A percentile compares a stretch with the other conserved stretches of the same genome.
These are phyloP conservation scores for Phyllostomus hastatus DNA, from an alignment of 2,113 vertebrate species.

Conservation along the genomic window DNA sequence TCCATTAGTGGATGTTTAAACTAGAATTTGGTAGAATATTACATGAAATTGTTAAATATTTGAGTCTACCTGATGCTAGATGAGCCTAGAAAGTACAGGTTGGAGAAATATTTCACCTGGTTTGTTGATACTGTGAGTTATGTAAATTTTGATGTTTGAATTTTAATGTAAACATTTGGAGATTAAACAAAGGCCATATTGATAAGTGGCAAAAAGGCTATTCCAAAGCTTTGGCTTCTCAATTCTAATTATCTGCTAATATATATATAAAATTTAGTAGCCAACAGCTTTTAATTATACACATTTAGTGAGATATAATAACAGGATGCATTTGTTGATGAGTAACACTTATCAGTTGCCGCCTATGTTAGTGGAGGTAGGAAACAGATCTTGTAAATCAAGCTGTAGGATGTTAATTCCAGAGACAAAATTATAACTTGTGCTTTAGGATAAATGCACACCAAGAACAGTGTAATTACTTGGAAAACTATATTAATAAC, in stretches of 20 bases:
- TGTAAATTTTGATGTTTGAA: neutral
- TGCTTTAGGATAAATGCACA: neutral
- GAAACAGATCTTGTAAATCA: neutral
- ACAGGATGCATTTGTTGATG: neutral
- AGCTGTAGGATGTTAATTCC: neutral
- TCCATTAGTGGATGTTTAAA: neutral
- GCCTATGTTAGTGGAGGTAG: neutral
- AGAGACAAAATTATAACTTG: neutral
- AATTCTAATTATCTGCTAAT: neutral
- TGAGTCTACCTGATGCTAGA: neutral
- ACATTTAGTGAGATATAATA: conserved; percentile 25
- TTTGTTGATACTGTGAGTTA: neutral
- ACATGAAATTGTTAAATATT: neutral
- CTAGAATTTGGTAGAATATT: neutral
- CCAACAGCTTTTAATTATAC: neutral
- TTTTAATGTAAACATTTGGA: neutral
- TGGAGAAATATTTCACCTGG: neutral
- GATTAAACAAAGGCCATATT: neutral
- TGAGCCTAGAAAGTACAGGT: neutral
- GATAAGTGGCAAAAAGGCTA: neutral
- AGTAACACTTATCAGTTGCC: conserved; percentile 9
- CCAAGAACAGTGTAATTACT: neutral
- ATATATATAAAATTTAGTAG: neutral
- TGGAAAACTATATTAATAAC: conserved; percentile 34
- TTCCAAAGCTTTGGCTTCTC: neutral